These are phyloP conservation scores for Sinocyclocheilus anshuiensis DNA, from an alignment of 2,113 vertebrate genomes.

Conservation along the genomic window DNA sequence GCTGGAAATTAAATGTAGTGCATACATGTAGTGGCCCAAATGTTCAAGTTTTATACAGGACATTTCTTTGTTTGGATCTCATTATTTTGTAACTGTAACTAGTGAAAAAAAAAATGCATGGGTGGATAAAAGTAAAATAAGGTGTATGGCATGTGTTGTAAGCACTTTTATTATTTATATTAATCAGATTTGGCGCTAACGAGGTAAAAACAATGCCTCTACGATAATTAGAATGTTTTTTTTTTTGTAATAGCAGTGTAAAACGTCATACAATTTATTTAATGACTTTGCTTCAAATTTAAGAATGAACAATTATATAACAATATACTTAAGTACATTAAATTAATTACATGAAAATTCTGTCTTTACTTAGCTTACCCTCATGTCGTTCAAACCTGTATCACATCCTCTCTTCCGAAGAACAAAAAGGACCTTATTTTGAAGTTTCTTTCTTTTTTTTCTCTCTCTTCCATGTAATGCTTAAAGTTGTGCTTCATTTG, in stretches of 20 bases:
- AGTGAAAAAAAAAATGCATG: too few relatives aligned
- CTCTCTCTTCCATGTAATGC: neutral
- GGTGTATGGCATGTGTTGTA: neutral
- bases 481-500: neutral
- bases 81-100: neutral
- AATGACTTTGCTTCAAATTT: too few relatives aligned
- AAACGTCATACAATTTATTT: too few relatives aligned
- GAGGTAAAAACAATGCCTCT: too few relatives aligned
- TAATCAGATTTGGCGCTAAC: too few relatives aligned
- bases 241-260: too few relatives aligned
- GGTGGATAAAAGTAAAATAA: neutral
- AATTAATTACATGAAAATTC: neutral
- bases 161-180: neutral
- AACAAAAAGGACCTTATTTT: neutral
- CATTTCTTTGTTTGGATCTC: neutral
- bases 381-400: neutral
- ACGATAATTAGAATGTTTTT: too few relatives aligned
- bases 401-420: neutral
- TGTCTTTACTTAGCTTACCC: neutral
- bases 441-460: neutral
- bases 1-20: conserved; percentile 17
- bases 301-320: too few relatives aligned
- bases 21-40: neutral
- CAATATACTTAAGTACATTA: neutral
- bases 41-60: neutral